Base-by-base conservation (phyloP, 1,140 invertebrate species). In the Panagrolaimus sp. region DNA sequence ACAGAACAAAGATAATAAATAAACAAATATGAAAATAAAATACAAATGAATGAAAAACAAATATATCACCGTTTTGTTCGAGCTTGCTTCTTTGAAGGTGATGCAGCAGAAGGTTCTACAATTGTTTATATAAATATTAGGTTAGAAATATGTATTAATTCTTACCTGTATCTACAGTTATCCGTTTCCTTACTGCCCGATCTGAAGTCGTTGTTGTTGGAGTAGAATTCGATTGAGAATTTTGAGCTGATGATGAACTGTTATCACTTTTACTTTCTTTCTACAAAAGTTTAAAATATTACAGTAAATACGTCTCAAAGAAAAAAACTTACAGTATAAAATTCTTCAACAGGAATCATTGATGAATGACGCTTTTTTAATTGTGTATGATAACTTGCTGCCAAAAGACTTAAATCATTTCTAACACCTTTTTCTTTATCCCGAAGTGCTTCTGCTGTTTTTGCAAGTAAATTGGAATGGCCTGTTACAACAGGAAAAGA, bases 271-370 rank as follows among this genome's bases (percentile, higher is more conserved):
- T 38, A 38, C 7, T 38, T 38, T 38, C 31, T 38, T 38, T 38
- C 31, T 38, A 38, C n/a, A n/a, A n/a, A 38, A 38, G 7, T 38
- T 38, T 38, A 38, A 38, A 38, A 38, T 38, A 38, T 38, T 38
- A 4, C 7, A 38, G 7, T 4, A 38, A 38, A 38, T 4, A 2
- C 7, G 31, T 38, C 31, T 38, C 7, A 38, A 38, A 4, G 4
- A 57, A n/a, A 11, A 9, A 25, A 27, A 57, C 51, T 57, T 57
- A 57, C 51, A 16, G 51, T 57, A 57, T 57, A 57, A 57, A 57
- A 57, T n/a, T 57, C 51, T 25, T 57, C 51, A 8, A 27, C 14
- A 14, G 20, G 20, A 0, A 57, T 9, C 20, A 27, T 57, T 9
- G 51, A 20, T 13, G 51, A 57, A 20, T 57, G 20, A 5, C 27